Evolutionary conservation across 2,113 vertebrate species (phyloP).

Genomic region (Oncorhynchus gorbuscha): DNA sequence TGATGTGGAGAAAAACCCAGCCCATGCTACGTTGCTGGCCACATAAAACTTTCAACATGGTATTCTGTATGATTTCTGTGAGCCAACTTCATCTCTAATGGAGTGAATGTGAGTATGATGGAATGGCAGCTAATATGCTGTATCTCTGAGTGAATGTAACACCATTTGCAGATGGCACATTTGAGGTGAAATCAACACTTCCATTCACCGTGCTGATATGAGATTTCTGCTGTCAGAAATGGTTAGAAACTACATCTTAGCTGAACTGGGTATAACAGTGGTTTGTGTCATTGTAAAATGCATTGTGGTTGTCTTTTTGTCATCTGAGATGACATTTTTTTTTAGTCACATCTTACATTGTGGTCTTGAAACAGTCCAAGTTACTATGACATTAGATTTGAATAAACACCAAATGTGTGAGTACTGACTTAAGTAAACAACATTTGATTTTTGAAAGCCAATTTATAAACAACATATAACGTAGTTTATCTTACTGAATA

Average conservation of each 20-base stretch:
- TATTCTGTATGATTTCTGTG: conserved; percentile 19
- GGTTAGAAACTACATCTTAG: background rate
- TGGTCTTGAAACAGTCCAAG: too few species aligned
- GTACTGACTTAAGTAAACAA: too few species aligned
- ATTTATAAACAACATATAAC: too few species aligned
- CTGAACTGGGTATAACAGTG: background rate
- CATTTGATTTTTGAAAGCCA: too few species aligned
- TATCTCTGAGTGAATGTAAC: conserved; percentile 11
- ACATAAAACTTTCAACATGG: conserved; percentile 26
- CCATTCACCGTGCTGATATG: conserved; percentile 2
- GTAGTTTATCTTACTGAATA: too few species aligned
- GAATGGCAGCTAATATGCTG: conserved; percentile 8
- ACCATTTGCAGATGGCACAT: background rate
- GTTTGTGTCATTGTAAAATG: background rate
- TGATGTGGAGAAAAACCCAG: conserved; percentile 1
- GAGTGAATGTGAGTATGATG: conserved; percentile 8
- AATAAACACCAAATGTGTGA: too few species aligned
- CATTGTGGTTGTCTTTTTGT: background rate
- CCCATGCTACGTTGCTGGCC: conserved; percentile 23
- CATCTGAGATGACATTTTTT: too few species aligned
- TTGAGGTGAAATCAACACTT: conserved; percentile 12
- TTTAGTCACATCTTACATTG: too few species aligned
- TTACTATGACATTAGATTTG: too few species aligned
- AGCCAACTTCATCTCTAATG: conserved; percentile 13
- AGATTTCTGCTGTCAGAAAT: conserved; percentile 10